Evolutionary conservation across 2,113 vertebrate species (phyloP), one percentile per base, ranked within the genome.

Genomic region (Lepisosteus oculatus): DNA sequence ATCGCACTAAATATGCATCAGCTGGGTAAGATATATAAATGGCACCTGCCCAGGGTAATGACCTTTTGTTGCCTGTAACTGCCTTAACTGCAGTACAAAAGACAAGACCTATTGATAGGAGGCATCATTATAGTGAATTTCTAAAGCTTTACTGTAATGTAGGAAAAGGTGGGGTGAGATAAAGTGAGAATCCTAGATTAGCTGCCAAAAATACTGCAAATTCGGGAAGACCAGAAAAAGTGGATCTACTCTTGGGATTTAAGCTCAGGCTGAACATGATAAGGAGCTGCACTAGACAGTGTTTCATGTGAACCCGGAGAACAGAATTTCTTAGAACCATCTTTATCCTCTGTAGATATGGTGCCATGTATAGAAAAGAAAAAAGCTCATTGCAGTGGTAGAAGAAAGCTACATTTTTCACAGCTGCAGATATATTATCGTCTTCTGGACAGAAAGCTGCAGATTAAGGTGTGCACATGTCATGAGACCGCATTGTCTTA

Each of bases 361-460:
- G 29, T 29, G 29, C 29, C 29, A 29, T 29, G 29, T 29, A 29
- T 29, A 29, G 29, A 29, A 29, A 29, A 29, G 29, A 29, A 29
- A 29, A 29, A 29, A 29, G 29, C 29, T 29, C 29, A 29, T 29
- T 29, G 29, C 29, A 29, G 29, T 29, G 29, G 29, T 61, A 61
- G 14, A 61, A 61, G 14, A 61, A 61, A 14, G 17, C 5, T 6
- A 6, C 1, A 51, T 73, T 76, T 65, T 77, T 70, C 78, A 79
- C 86, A 88, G 88, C 86, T 89, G 87, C 89, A 87, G 82, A 88
- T 87, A 85, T 88, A 82, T 90, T 85, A 87, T 88, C 90, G 85
- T 86, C 85, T 91, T 87, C 83, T 74, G 78, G 82, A 88, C 80
- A 87, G 85, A 88, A 88, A 85, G 86, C 78, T 83, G 71, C 73